Base-by-base conservation (phyloP, 2,888 invertebrate genomes). In the Sylvicola cinctus region DNA sequence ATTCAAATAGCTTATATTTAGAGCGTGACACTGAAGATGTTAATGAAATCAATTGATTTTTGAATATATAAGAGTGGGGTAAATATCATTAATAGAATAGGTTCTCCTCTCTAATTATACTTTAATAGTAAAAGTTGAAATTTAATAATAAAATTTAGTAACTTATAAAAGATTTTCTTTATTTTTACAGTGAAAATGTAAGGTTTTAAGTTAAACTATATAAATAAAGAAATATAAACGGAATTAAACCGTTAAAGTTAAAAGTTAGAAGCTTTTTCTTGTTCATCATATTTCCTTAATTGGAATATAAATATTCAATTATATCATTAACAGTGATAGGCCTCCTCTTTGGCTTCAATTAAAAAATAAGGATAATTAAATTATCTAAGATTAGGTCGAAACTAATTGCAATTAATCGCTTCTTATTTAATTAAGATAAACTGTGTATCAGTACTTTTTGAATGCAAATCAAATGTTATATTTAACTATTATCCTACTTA, bases 261-360 rank as follows among this genome's bases (percentile, higher is more conserved):
- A 61, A 67, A 70, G 66, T 71, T 70, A 70, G 69, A 63, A 68
- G 68, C 68, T 69, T 67, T 55, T 48, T 47, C 44, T 49, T 54
- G 58, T 54, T 51, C 55, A 49, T 51, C 53, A 49, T 67, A 65
- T 64, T 65, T 68, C 65, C 52, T 59, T 60, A 68, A 67, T 65
- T 66, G 65, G 66, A 66, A 59, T 32, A 45, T 33, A 32, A 29
- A 35, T 35, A 52, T 59, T 64, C 66, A 67, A 49, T 67, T 40
- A 41, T 64, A 65, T 66, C 62, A 69, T 70, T 69, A 70, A 70
- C 68, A 69, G 63, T 68, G 63, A 68, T 63, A 65, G 58, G 64
- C 70, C 68, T 68, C 65, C 66, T 44, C 55, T 50, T 66, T 65
- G 63, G 63, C 61, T 66, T 20, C 20, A 20, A 58, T 48, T 44